Evolutionary conservation across 2,888 invertebrate species (phyloP).

Genomic region (Himalopsyche japonica): DNA sequence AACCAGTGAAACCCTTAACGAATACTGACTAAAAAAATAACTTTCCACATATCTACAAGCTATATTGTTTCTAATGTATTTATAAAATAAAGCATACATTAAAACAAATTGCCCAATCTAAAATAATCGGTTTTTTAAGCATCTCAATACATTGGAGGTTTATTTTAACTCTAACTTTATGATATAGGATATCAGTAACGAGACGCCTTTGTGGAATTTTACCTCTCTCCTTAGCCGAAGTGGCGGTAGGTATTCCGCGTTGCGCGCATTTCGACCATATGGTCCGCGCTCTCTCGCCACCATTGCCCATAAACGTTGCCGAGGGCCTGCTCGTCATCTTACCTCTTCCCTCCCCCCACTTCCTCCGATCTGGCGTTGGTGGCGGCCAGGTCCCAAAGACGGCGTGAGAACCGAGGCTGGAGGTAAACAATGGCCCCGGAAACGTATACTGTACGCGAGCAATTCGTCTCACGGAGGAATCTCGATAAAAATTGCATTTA

Average conservation of each 20-base stretch:
- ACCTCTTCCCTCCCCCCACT: not conserved
- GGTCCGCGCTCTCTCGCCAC: slow-evolving; percentile 7
- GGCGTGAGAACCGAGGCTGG: not conserved
- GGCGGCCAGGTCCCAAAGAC: not conserved
- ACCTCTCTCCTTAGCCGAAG: not conserved
- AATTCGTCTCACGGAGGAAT: no score
- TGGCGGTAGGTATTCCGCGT: not conserved
- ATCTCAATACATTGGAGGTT: no score
- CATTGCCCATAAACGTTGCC: slow-evolving; percentile 25
- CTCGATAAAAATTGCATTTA: no score
- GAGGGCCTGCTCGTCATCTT: not conserved
- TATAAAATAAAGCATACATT: no score
- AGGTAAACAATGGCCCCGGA: not conserved
- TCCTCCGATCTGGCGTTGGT: not conserved
- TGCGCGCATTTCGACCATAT: slow-evolving; percentile 20
- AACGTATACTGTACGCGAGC: not conserved
- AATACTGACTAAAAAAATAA: no score
- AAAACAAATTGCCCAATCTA: no score
- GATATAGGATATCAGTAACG: not conserved
- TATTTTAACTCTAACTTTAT: no score
- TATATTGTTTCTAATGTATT: no score
- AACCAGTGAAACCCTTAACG: no score
- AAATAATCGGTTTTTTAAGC: no score
- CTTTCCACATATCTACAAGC: no score
- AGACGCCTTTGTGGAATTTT: not conserved